Evolutionary conservation across 2,888 invertebrate genomes (phyloP).

Genomic region (Eurois occulta): DNA sequence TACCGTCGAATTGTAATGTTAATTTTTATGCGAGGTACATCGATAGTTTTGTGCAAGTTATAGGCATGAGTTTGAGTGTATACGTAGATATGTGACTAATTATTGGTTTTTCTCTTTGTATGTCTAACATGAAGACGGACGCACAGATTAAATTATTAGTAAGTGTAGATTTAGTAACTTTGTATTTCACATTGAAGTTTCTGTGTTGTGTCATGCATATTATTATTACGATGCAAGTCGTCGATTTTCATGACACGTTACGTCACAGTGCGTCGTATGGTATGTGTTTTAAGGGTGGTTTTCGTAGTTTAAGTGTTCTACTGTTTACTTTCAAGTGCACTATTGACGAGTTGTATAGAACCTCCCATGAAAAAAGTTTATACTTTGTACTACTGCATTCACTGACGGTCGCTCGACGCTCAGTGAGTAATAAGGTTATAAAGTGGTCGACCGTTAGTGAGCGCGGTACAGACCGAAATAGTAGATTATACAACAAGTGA

Average conservation of each 20-base stretch:
- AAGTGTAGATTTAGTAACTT: conserved; percentile 18
- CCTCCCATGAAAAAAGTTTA: not conserved
- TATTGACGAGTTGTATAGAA: not conserved
- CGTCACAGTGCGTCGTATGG: not conserved
- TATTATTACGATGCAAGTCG: not conserved
- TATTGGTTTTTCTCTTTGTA: conserved; percentile 21
- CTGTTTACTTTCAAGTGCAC: not conserved
- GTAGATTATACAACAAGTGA: too few relatives aligned
- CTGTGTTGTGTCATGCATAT: not conserved
- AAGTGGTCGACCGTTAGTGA: not conserved
- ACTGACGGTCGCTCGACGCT: not conserved
- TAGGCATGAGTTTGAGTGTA: not conserved
- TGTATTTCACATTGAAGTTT: not conserved
- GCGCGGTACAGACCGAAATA: not conserved
- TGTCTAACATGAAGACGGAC: conserved; percentile 42
- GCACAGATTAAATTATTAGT: conserved; percentile 34
- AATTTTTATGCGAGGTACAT: not conserved
- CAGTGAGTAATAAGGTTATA: not conserved
- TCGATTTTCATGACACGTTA: not conserved
- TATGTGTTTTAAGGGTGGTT: not conserved
- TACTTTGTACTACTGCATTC: not conserved
- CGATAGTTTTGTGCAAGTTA: not conserved
- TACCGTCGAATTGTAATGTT: not conserved
- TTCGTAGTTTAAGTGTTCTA: not conserved
- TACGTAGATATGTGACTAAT: not conserved